Percentiles rank a stretch among this genome's conserved stretches.
phyloP scores from a whole-genome alignment of 2,888 invertebrate species.

The Tethea ocularis region DNA sequence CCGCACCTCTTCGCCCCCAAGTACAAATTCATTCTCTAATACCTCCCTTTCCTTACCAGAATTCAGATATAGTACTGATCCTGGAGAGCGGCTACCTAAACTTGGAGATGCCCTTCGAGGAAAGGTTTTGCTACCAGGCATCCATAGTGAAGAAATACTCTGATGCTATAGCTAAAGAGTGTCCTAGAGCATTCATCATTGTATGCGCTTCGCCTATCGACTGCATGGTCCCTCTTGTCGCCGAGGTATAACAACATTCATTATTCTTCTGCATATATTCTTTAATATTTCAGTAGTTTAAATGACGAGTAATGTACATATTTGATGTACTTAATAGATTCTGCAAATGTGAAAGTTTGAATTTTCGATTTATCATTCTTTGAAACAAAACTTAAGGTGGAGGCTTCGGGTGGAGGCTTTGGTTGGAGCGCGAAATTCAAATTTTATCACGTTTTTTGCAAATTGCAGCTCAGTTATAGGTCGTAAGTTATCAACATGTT shows the following conservation, averaged over 20 bases:
- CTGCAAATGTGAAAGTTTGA: too few species aligned
- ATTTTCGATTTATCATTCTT: too few species aligned
- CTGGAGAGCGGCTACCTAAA: conserved; percentile 60
- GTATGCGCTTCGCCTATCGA: conserved; percentile 81
- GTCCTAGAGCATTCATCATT: conserved; percentile 80
- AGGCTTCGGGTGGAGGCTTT: too few species aligned
- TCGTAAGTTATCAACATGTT: too few species aligned
- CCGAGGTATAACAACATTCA: conserved; percentile 57
- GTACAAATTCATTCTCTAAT: background rate
- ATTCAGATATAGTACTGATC: conserved; percentile 72
- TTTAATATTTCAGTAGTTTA: too few species aligned
- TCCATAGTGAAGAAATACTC: conserved; percentile 72
- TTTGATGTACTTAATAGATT: too few species aligned
- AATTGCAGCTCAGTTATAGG: too few species aligned
- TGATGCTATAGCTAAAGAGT: conserved; percentile 75
- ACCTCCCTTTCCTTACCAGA: conserved; percentile 43
- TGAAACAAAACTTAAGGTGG: too few species aligned
- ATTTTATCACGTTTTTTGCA: too few species aligned
- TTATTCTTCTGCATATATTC: background rate
- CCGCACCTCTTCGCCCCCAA: background rate
- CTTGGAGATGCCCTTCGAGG: conserved; percentile 57
- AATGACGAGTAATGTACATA: too few species aligned
- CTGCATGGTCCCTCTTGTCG: conserved; percentile 80
- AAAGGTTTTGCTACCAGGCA: conserved; percentile 66
- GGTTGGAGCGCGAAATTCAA: too few species aligned